Evolutionary conservation across 92 coral and sea anemone genomes (phyloP).

Genomic region (Phenganax marumi): DNA sequence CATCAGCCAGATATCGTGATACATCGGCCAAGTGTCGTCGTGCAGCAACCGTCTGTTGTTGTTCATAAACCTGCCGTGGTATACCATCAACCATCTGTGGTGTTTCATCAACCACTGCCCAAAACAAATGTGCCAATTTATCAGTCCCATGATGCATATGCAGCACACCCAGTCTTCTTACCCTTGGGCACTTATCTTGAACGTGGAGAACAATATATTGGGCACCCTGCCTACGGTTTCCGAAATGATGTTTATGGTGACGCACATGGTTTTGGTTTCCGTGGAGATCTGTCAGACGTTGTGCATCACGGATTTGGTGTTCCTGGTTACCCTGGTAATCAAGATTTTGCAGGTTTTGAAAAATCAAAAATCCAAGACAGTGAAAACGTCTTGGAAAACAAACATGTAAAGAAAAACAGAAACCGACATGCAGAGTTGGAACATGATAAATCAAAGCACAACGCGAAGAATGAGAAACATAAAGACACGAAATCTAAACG

Average conservation of each 20-base stretch:
- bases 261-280: constrained; percentile 1
- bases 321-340: constrained; percentile 40
- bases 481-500: constrained; percentile 1
- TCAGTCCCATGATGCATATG: constrained; percentile 80
- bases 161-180: constrained; percentile 69
- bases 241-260: background rate
- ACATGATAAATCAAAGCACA: background rate
- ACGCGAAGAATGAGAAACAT: background rate
- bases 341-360: constrained; percentile 65
- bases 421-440: constrained; percentile 20
- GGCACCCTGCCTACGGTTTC: constrained; percentile 58
- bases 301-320: background rate
- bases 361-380: constrained; percentile 74
- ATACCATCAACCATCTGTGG: constrained; percentile 85
- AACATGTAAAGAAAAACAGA: constrained; percentile 43
- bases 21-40: constrained; percentile 83
- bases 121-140: constrained; percentile 75
- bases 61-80: constrained; percentile 90
- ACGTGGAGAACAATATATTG: constrained; percentile 74
- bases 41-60: constrained; percentile 86
- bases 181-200: constrained; percentile 66
- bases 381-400: constrained; percentile 35
- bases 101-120: constrained; percentile 90
- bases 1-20: constrained; percentile 93
- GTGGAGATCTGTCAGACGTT: background rate